Conservation (phyloP, 2,888 invertebrate genomes). For the Deilephila porcellus region DNA sequence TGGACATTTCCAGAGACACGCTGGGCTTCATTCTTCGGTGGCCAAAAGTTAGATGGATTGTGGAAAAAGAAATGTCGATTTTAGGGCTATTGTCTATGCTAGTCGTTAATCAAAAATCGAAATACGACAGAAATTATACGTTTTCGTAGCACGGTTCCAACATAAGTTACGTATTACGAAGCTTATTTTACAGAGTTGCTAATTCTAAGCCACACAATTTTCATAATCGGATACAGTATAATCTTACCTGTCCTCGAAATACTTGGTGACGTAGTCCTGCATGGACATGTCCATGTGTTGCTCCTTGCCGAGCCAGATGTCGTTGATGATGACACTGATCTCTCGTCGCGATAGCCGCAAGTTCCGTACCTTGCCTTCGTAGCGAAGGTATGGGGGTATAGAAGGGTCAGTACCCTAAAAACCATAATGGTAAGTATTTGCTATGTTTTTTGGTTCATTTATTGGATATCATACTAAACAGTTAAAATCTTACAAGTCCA, state of each 20-base stretch:
- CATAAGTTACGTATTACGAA: no score
- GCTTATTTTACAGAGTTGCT: no score
- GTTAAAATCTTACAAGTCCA: constrained; percentile 65
- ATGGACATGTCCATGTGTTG: constrained; percentile 55
- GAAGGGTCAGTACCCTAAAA: constrained; percentile 72
- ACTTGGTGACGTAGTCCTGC: constrained; percentile 77
- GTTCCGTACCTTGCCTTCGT: constrained; percentile 78
- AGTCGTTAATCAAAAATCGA: no score
- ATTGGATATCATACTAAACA: not conserved
- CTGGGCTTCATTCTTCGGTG: no score
- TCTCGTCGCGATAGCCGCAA: constrained; percentile 79
- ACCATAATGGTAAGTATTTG: not conserved
- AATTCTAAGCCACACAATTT: no score
- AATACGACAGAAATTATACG: no score
- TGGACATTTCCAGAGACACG: no score
- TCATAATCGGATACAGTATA: not conserved
- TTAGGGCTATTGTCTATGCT: no score
- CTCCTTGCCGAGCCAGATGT: constrained; percentile 76
- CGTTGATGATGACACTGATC: constrained; percentile 75
- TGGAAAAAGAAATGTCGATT: no score
- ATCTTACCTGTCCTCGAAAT: constrained; percentile 75
- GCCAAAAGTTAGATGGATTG: no score
- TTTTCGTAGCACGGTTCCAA: no score
- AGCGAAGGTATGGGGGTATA: constrained; percentile 74
- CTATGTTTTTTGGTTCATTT: not conserved